These are phyloP conservation scores for Hylia prasina DNA, from an alignment of 2,113 vertebrate species.

Conservation along the genomic window DNA sequence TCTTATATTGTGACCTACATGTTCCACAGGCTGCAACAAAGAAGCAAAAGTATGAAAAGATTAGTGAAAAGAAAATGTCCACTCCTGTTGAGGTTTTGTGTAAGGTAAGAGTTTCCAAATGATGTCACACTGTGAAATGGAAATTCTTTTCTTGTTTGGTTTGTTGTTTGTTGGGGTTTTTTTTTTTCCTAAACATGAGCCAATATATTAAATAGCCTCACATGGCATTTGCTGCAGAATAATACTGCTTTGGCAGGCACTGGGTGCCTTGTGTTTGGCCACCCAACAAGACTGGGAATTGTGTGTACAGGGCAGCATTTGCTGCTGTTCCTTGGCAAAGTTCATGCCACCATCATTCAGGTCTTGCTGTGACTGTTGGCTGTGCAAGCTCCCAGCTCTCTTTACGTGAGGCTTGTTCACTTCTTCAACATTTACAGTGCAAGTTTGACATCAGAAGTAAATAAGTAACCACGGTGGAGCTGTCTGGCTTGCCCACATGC, in stretches of 20 bases:
- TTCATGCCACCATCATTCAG: neutral
- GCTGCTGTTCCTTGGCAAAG: neutral
- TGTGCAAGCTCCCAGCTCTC: neutral
- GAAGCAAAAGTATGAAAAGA: conserved; percentile 99
- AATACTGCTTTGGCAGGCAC: neutral
- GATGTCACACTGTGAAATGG: neutral
- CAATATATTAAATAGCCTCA: neutral
- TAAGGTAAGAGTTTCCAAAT: conserved; percentile 82
- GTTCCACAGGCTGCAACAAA: conserved; percentile 95
- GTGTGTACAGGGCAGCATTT: neutral
- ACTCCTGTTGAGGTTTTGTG: conserved; percentile 99
- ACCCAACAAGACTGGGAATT: neutral
- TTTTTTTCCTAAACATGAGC: neutral
- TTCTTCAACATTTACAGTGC: neutral
- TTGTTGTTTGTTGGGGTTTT: neutral
- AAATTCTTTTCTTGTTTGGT: neutral
- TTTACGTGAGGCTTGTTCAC: neutral
- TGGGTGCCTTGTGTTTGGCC: neutral
- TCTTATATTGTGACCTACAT: conserved; percentile 64
- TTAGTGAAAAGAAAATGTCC: conserved; percentile 99
- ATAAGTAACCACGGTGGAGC: neutral
- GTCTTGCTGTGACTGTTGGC: neutral
- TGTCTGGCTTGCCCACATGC: neutral
- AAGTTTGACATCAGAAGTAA: neutral
- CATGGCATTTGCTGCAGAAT: neutral